Evolutionary conservation across 1,140 invertebrate species (phyloP).

Genomic region (Trichonephila inaurata): DNA sequence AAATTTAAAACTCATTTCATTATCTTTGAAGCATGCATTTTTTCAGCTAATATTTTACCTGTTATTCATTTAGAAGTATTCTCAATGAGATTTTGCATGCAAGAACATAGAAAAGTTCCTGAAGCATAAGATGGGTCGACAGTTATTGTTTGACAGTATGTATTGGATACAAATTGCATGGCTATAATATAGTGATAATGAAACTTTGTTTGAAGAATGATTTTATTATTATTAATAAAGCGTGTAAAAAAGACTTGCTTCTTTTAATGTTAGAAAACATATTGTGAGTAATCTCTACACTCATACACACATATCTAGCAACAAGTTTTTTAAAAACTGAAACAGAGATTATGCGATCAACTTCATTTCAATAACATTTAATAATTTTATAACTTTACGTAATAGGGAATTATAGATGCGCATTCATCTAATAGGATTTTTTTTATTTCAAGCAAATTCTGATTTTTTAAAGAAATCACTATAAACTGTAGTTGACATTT

Average conservation of each 20-base stretch:
- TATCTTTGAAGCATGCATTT: conserved; percentile 63
- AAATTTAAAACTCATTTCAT: conserved; percentile 61
- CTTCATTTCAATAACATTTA: too few species aligned
- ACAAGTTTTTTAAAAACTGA: too few species aligned
- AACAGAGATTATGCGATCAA: too few species aligned
- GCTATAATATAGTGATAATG: conserved; percentile 69
- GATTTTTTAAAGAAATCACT: too few species aligned
- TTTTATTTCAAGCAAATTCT: too few species aligned
- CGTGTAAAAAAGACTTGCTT: conserved; percentile 60
- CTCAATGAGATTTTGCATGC: conserved; percentile 76
- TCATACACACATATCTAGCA: too few species aligned
- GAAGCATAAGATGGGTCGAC: conserved; percentile 58
- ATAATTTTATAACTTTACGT: too few species aligned
- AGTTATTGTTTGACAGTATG: conserved; percentile 74
- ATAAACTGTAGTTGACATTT: too few species aligned
- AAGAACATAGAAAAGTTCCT: conserved; percentile 70
- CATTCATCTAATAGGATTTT: too few species aligned
- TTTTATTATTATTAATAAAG: conserved; percentile 75
- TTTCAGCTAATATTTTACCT: conserved; percentile 73
- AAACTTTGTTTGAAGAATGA: conserved; percentile 66
- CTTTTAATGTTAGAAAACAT: neutral
- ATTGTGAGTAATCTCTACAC: too few species aligned
- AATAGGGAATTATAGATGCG: too few species aligned
- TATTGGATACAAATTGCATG: conserved; percentile 75
- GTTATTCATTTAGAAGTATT: conserved; percentile 76